Evolutionary conservation across 2,888 invertebrate species (phyloP).

Genomic region (Deladenus siricidicola): DNA sequence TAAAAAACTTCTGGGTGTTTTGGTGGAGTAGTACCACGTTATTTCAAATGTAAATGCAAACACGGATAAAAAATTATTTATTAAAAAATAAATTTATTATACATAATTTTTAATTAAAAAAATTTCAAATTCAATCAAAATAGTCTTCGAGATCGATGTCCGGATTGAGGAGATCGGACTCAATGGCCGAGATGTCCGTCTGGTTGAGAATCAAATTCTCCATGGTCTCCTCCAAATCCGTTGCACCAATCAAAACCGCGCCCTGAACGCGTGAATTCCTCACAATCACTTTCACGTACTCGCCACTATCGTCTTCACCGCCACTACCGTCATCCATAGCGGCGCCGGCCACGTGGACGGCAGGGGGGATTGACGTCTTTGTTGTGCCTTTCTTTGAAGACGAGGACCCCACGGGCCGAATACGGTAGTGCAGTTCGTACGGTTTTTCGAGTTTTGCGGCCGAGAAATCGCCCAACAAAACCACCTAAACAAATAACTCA

Average conservation of each 20-base stretch:
- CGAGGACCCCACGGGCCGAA: slow-evolving; percentile 1
- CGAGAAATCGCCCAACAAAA: slow-evolving; percentile 45
- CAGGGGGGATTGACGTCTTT: too few species aligned
- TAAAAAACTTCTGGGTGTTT: too few species aligned
- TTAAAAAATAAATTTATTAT: too few species aligned
- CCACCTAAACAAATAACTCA: slow-evolving; percentile 32
- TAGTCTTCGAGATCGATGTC: slow-evolving; percentile 96
- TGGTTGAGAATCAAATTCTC: slow-evolving; percentile 93
- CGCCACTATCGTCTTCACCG: slow-evolving; percentile 39
- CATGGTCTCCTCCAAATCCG: slow-evolving; percentile 91
- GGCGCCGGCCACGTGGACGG: too few species aligned
- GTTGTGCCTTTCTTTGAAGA: too few species aligned
- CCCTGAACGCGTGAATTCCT: slow-evolving; percentile 74
- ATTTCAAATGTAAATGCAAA: too few species aligned
- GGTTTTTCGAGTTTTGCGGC: slow-evolving; percentile 33
- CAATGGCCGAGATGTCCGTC: slow-evolving; percentile 75
- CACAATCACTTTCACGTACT: slow-evolving; percentile 70
- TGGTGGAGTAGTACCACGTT: too few species aligned
- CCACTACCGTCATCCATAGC: too few species aligned
- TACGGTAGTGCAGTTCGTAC: slow-evolving; percentile 25
- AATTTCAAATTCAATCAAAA: slow-evolving; percentile 78
- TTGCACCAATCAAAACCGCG: slow-evolving; percentile 88
- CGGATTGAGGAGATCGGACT: slow-evolving; percentile 85
- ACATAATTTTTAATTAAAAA: too few species aligned
- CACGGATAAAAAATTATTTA: too few species aligned